phyloP scores from a whole-genome alignment of 1,140 invertebrate genomes.

The Melipona quadrifasciata region DNA sequence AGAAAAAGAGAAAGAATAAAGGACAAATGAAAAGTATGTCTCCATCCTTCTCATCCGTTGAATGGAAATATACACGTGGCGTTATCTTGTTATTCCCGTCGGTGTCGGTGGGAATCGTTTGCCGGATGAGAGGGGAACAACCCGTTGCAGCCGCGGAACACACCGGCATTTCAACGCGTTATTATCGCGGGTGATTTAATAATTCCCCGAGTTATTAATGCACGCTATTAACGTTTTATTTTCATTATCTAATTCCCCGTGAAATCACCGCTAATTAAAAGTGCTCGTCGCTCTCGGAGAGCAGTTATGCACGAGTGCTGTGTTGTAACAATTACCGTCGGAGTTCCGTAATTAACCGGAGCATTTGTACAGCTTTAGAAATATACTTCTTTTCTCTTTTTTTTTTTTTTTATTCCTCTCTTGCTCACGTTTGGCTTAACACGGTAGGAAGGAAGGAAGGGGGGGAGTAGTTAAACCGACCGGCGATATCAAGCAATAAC shows the following conservation, averaged over 20 bases:
- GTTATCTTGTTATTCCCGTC: constrained; percentile 37
- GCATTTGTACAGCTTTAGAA: not conserved
- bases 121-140: not conserved
- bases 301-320: not conserved
- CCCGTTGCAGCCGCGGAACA: not conserved
- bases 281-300: not conserved
- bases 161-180: constrained; percentile 15
- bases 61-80: not conserved
- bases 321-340: constrained; percentile 6
- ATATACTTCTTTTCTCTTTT: no score
- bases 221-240: constrained; percentile 34
- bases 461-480: not conserved
- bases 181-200: constrained; percentile 32
- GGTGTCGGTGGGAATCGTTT: constrained; percentile 1
- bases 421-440: no score
- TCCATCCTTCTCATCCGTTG: no score
- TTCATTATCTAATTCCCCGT: constrained; percentile 26
- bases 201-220: constrained; percentile 36
- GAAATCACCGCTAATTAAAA: constrained; percentile 31
- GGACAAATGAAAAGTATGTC: no score
- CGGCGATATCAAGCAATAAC: not conserved
- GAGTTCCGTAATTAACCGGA: constrained; percentile 11
- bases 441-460: no score
- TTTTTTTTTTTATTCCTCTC: no score
- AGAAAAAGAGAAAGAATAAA: not conserved